Percentiles rank a stretch among this genome's conserved stretches.
These are phyloP conservation scores for Drepanosiphum platanoidis DNA, from an alignment of 2,888 invertebrate genomes.

Conservation along the genomic window DNA sequence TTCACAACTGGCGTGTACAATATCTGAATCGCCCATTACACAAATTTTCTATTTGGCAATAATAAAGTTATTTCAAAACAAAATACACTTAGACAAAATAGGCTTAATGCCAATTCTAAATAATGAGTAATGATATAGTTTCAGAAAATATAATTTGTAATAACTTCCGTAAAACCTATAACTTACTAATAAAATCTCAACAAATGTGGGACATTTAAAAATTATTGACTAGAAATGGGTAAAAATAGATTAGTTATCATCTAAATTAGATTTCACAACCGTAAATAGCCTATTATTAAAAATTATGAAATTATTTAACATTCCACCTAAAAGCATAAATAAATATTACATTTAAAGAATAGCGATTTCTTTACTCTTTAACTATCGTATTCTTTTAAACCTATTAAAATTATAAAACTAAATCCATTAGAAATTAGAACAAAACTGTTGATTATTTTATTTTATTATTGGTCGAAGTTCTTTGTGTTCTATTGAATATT, in stretches of 20 bases:
- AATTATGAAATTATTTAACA: slow-evolving; percentile 25
- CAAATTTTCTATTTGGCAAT: slow-evolving; percentile 42
- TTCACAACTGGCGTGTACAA: slow-evolving; percentile 17
- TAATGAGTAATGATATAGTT: slow-evolving; percentile 33
- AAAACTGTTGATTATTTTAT: neutral
- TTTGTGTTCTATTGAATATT: slow-evolving; percentile 22
- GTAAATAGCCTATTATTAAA: slow-evolving; percentile 35
- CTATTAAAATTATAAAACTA: slow-evolving; percentile 36
- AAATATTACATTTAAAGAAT: slow-evolving; percentile 25
- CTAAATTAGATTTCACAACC: slow-evolving; percentile 58
- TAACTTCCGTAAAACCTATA: slow-evolving; percentile 20
- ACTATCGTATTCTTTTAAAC: slow-evolving; percentile 8
- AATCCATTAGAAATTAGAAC: slow-evolving; percentile 13
- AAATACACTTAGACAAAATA: slow-evolving; percentile 22
- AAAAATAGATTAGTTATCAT: slow-evolving; percentile 52
- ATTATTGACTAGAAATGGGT: slow-evolving; percentile 55
- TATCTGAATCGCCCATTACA: slow-evolving; percentile 18
- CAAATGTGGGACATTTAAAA: slow-evolving; percentile 12
- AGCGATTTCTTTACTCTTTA: neutral
- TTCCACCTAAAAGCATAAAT: slow-evolving; percentile 51
- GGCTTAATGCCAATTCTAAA: slow-evolving; percentile 33
- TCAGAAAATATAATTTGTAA: slow-evolving; percentile 42
- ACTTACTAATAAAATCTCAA: slow-evolving; percentile 40
- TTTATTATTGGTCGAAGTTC: slow-evolving; percentile 28
- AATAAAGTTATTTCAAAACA: slow-evolving; percentile 29